These are phyloP conservation scores for Lordiphosa stackelbergi DNA, from an alignment of 1,140 invertebrate species.

Conservation along the genomic window DNA sequence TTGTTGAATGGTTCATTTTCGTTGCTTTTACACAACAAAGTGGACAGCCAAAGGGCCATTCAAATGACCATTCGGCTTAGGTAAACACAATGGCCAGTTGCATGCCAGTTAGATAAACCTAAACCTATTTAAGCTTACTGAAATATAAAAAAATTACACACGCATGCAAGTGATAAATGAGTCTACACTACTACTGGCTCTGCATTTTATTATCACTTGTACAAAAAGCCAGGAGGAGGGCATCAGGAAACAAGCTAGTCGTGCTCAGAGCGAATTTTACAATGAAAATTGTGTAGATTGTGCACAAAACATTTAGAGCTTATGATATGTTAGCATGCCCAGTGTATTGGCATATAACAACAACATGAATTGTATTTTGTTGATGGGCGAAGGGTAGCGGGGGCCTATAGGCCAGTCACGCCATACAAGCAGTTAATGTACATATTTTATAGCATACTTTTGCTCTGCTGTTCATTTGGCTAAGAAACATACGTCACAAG, in stretches of 20 bases:
- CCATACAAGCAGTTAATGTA: slow-evolving; percentile 30
- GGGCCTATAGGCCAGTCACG: slow-evolving; percentile 30
- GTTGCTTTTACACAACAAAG: not conserved
- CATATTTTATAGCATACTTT: slow-evolving; percentile 47
- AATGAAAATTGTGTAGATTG: slow-evolving; percentile 54
- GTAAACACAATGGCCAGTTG: slow-evolving; percentile 27
- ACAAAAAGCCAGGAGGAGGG: not conserved
- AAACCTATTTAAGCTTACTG: slow-evolving; percentile 17
- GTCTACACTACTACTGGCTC: slow-evolving; percentile 16
- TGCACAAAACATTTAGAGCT: slow-evolving; percentile 29
- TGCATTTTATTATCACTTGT: slow-evolving; percentile 67
- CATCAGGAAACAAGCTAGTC: not conserved
- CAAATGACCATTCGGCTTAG: slow-evolving; percentile 26
- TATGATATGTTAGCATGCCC: slow-evolving; percentile 50
- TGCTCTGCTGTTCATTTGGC: not conserved
- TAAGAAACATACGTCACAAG: too few species aligned
- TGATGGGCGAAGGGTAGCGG: not conserved
- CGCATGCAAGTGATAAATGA: slow-evolving; percentile 53
- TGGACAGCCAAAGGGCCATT: slow-evolving; percentile 14
- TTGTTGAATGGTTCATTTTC: too few species aligned
- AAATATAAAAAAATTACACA: slow-evolving; percentile 42
- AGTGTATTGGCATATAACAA: slow-evolving; percentile 34
- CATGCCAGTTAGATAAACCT: slow-evolving; percentile 23
- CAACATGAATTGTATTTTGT: slow-evolving; percentile 21
- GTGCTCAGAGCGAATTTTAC: slow-evolving; percentile 23